Evolutionary conservation across 2,113 vertebrate genomes (phyloP), one percentile per base, ranked within the genome.

Genomic region (Gnathonemus longibarbis): DNA sequence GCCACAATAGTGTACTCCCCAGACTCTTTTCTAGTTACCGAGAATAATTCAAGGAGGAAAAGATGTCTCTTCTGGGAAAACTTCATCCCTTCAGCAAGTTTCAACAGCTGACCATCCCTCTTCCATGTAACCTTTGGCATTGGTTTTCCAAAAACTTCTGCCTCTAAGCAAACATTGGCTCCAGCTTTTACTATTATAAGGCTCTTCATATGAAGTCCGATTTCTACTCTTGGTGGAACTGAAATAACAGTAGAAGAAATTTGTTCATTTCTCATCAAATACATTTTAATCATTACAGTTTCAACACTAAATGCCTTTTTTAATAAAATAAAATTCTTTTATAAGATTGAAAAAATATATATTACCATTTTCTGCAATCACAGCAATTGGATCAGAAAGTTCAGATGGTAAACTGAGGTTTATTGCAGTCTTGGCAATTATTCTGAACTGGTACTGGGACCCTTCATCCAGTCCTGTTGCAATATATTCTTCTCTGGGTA

Each of bases 141-240:
- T 0, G 98, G 98, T 90, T 99, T 99, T 35, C 98, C 98, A 91
- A 97, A 98, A 9, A 99, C 97, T 86, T 97, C 98, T 90, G 98
- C 98, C 52, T 99, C 97, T 90, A 99, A 93, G 90, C 92, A 94
- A 89, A 98, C 95, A 58, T 99, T 99, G 80, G 96, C 96, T 93
- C 98, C 98, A 88, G 98, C 98, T 95, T 99, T 99, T 88, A 98
- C 97, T 88, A 96, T 96, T 13, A 99, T 97, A 91, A 99, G 93
- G 91, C 96, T 97, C 92, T 97, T 99, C 98, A 99, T 99, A 80
- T 97, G 95, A 45, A 99, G 62, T 62, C 97, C 97, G 45, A 99
- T 93, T 2, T 99, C 98, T 94, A 99, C 97, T 92, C 97, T 97
- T 62, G 98, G 98, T 93, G 98, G 96, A 94, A 99, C 98, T 99